A percentile compares a stretch with the other conserved stretches of the same genome.
These are phyloP conservation scores for Chloropsis cyanopogon DNA, from an alignment of 2,113 vertebrate genomes.

Conservation along the genomic window DNA sequence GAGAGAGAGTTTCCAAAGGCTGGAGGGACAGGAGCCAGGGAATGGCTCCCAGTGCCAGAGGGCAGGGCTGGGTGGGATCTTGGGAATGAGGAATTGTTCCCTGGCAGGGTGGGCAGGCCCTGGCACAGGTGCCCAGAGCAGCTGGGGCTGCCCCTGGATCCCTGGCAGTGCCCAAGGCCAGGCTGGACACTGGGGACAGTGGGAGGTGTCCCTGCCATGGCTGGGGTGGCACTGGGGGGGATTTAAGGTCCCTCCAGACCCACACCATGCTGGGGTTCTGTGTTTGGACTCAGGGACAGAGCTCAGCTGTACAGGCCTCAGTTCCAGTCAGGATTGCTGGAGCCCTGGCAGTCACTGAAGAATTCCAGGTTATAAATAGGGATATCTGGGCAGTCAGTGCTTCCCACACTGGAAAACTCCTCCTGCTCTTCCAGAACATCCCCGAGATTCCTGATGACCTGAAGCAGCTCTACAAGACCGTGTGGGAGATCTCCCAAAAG, in stretches of 20 bases:
- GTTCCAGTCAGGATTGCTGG: not conserved
- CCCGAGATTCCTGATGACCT: slow-evolving; percentile 86
- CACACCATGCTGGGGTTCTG: not conserved
- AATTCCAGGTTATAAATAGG: not conserved
- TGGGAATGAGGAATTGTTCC: not conserved
- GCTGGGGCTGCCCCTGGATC: not conserved
- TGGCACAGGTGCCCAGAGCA: not conserved
- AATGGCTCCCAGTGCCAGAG: not conserved
- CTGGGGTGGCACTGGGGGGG: accelerated
- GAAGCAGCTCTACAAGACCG: slow-evolving; percentile 95
- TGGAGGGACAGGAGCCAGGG: accelerated
- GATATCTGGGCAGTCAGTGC: not conserved
- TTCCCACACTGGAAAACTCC: not conserved
- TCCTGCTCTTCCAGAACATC: slow-evolving; percentile 68
- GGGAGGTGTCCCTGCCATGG: not conserved
- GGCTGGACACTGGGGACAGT: not conserved
- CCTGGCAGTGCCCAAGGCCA: not conserved
- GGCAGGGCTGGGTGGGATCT: not conserved
- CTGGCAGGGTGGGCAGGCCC: not conserved
- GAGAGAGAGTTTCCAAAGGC: not conserved
- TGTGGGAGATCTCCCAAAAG: slow-evolving; percentile 98
- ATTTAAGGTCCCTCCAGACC: not conserved
- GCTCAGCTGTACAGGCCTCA: not conserved
- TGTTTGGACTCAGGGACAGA: not conserved
- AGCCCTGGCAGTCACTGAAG: not conserved